Evolutionary conservation across 2,797 vertebrate genomes (phyloP).

Genomic region (Argyrosomus regius): DNA sequence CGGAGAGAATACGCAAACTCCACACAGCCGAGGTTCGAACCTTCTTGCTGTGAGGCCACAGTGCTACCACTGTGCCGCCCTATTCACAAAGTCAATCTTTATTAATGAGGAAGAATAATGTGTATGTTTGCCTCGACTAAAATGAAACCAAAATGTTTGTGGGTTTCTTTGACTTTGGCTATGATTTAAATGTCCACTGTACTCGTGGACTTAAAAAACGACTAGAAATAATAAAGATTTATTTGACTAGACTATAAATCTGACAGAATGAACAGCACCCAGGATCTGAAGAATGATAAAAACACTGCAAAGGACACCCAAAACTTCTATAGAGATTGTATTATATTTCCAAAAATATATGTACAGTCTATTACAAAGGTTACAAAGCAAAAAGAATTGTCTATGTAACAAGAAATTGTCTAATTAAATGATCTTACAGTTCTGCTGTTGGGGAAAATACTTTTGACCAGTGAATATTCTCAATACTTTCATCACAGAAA

Average conservation of each 20-base stretch:
- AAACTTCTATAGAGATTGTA: constrained; percentile 91
- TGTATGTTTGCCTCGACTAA: neutral
- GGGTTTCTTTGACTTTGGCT: neutral
- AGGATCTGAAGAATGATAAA: neutral
- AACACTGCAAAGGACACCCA: constrained; percentile 64
- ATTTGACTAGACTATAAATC: neutral
- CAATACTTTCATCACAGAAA: constrained; percentile 91
- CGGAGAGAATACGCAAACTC: too few species aligned
- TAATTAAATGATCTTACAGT: constrained; percentile 93
- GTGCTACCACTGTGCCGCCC: too few species aligned
- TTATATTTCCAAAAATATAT: constrained; percentile 99
- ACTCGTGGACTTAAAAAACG: neutral
- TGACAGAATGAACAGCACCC: neutral
- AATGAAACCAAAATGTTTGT: neutral
- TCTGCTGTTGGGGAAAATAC: constrained; percentile 88
- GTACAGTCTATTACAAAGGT: constrained; percentile 99
- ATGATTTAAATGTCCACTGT: too few species aligned
- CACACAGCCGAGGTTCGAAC: too few species aligned
- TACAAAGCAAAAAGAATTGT: constrained; percentile 96
- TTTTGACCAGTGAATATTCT: constrained; percentile 89
- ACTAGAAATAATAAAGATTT: neutral
- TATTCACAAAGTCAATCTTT: too few species aligned
- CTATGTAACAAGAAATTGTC: constrained; percentile 93
- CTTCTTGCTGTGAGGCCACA: too few species aligned
- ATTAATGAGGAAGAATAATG: too few species aligned